These are phyloP conservation scores for Spodoptera frugiperda DNA, from an alignment of 1,140 invertebrate genomes.

Conservation along the genomic window DNA sequence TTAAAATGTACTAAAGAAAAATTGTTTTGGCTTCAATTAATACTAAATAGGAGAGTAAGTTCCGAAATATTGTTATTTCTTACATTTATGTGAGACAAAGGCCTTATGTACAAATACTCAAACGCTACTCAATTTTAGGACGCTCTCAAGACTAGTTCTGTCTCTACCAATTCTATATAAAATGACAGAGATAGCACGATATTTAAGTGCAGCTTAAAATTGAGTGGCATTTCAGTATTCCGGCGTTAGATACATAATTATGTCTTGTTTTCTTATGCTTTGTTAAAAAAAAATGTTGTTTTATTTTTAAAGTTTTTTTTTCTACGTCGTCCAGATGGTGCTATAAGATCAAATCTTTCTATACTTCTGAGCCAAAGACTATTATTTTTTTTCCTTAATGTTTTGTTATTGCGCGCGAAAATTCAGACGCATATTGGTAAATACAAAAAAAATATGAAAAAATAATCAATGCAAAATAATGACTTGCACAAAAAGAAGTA, in stretches of 20 bases:
- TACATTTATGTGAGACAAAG: background rate
- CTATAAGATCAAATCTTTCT: constrained; percentile 74
- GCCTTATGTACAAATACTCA: too few species aligned
- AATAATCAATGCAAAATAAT: constrained; percentile 8
- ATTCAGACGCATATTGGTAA: constrained; percentile 51
- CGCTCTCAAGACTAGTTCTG: too few species aligned
- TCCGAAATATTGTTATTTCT: background rate
- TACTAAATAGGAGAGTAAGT: constrained; percentile 14
- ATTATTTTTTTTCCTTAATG: constrained; percentile 59
- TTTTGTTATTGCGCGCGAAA: constrained; percentile 51
- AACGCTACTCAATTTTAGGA: too few species aligned
- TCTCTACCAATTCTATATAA: too few species aligned
- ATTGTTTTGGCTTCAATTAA: constrained; percentile 31
- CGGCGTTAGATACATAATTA: too few species aligned
- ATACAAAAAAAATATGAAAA: background rate
- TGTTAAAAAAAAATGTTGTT: constrained; percentile 50
- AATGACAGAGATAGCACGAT: too few species aligned
- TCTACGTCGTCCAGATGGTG: constrained; percentile 77
- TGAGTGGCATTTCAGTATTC: too few species aligned
- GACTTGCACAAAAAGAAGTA: background rate
- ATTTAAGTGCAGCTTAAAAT: too few species aligned
- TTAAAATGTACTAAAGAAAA: constrained; percentile 10
- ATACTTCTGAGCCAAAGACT: constrained; percentile 82
- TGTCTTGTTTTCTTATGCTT: constrained; percentile 22
- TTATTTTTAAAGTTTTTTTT: constrained; percentile 63